Conservation (phyloP, 2,797 vertebrate species). For the Coracias cyanogaster region DNA sequence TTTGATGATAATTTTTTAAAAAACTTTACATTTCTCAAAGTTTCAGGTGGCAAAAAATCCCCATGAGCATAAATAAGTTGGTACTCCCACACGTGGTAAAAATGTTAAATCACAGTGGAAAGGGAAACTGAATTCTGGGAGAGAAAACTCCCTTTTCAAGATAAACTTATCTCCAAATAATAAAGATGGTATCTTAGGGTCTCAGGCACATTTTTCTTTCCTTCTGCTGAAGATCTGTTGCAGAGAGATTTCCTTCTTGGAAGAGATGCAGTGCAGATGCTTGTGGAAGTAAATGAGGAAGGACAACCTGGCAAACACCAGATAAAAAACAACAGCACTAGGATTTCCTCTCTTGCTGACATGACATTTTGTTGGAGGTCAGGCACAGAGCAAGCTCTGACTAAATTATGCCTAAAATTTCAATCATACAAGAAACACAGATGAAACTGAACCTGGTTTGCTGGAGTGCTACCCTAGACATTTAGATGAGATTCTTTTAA, state of each 20-base stretch:
- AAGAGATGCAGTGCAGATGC: not conserved
- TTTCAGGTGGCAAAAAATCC: not conserved
- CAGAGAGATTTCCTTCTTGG: not conserved
- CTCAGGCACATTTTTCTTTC: not conserved
- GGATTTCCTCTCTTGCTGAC: not conserved
- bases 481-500: not conserved
- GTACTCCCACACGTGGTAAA: not conserved
- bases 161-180: not conserved
- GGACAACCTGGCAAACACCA: not conserved
- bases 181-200: not conserved
- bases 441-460: not conserved
- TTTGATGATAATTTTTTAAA: not conserved
- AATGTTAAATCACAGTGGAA: not conserved
- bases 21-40: not conserved
- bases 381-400: not conserved
- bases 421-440: not conserved
- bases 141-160: not conserved
- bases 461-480: not conserved
- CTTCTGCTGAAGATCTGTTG: not conserved
- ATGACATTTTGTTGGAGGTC: not conserved
- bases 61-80: not conserved
- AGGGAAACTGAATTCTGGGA: not conserved
- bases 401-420: slow-evolving; percentile 18
- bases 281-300: slow-evolving; percentile 5
- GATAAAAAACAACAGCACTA: not conserved